Evolutionary conservation across 2,888 invertebrate genomes (phyloP), one percentile per base, ranked within the genome.

Genomic region (Terebella lapidaria): DNA sequence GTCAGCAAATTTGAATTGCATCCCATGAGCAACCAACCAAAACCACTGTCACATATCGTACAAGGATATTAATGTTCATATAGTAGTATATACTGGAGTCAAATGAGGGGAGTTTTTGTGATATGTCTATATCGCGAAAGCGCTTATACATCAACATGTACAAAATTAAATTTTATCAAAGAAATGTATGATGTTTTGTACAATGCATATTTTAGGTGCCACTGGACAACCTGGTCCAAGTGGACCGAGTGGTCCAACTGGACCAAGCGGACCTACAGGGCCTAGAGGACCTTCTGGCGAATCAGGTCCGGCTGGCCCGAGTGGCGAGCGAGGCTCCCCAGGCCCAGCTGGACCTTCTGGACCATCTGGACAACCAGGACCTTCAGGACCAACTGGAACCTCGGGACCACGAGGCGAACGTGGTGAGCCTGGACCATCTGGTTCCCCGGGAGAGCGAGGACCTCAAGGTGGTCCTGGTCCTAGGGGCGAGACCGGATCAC

Each of bases 401-500:
- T n/a, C 45, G 49, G 61, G 60, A n/a, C 24, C 22, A 29, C 15
- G 51, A 51, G 64, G 65, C 22, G 30, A 59, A 20, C n/a, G 28
- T 26, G 65, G 65, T 45, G 24, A 49, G 25, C 10, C 63, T 35
- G 62, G 62, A n/a, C 58, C 58, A 35, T n/a, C n/a, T 20, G 60
- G 60, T n/a, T n/a, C n/a, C n/a, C n/a, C n/a, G n/a, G n/a, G n/a
- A n/a, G n/a, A n/a, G n/a, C n/a, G n/a, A n/a, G 61, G 60, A n/a
- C 24, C 22, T 28, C 15, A 49, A 51, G 64, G 65, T 22, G 30
- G 60, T 20, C 30, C 55, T 10, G 10, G 25, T 25, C 5, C 5
- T 26, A 18, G 59, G 25, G 62, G 62, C 18, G 54, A 53, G 29
- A 26, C 20, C 15, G 61, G 61, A 27, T 25, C 86, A 73, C 84